Evolutionary conservation across 2,888 invertebrate species (phyloP), one percentile per base, ranked within the genome.

Genomic region (Xanthorhoe spadicearia): DNA sequence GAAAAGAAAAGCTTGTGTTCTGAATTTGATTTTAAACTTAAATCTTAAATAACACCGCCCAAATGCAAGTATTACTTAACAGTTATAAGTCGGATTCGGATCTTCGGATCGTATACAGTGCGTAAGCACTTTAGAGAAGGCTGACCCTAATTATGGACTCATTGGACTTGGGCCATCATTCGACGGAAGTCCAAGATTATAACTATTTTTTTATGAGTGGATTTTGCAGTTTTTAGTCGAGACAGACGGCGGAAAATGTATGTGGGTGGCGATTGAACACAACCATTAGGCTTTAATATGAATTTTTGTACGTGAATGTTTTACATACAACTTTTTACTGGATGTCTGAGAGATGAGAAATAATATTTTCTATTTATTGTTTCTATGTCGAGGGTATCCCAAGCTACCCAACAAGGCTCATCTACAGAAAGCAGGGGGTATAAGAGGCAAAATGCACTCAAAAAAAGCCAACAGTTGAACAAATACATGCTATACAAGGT

Each of bases 111-210:
- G 38, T 43, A 43, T 43, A 13, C 38, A 43, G 38, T 43, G 38
- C 38, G 13, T 43, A 13, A 43, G 38, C 13, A 13, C 38, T 32
- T 32, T 43, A 43, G 88, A 83, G 70, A 75, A 73, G 75, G 70
- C 77, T 86, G 89, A 81, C 89, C 90, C 86, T 91, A 91, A 90
- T 91, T 88, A 89, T 89, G 86, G 81, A 77, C 76, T 77, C 81
- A 82, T 86, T 88, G 87, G 87, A 83, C 85, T 75, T 68, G 78
- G 80, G 86, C 87, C 87, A 85, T 77, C 74, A 74, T 46, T 32
- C 72, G 63, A 55, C 74, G 74, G 74, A 74, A 74, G 70, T 74
- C 66, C 52, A 60, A 70, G 61, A 65, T 66, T 63, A 62, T 59
- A 71, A 71, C 69, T 28, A 60, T 63, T 58, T n/a, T 70, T 74